Evolutionary conservation across 2,888 invertebrate species (phyloP).

Genomic region (Odontocerum albicorne): DNA sequence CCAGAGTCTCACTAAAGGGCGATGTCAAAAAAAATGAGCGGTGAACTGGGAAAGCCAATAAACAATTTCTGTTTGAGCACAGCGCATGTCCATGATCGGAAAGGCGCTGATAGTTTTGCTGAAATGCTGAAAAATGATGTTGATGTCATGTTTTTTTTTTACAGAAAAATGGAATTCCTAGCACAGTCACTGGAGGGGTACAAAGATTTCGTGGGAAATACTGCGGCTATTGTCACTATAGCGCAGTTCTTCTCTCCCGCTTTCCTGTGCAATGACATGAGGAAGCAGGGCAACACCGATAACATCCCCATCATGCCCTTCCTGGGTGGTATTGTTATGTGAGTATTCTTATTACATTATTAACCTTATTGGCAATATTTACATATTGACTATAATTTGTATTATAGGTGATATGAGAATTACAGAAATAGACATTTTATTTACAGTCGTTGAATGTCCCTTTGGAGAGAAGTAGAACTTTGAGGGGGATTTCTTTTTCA

Average conservation of each 20-base stretch:
- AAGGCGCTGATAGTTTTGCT: no score
- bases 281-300: conserved; percentile 66
- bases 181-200: conserved; percentile 62
- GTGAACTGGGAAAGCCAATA: no score
- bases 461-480: no score
- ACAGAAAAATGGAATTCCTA: conserved; percentile 51
- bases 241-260: conserved; percentile 81
- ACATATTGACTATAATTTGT: no score
- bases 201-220: conserved; percentile 65
- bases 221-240: conserved; percentile 76
- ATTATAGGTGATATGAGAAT: no score
- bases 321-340: conserved; percentile 76
- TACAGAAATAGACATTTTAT: no score
- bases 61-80: no score
- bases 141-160: not conserved
- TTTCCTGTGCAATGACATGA: conserved; percentile 73
- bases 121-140: not conserved
- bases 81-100: no score
- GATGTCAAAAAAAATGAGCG: no score
- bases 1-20: no score
- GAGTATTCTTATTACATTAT: conserved; percentile 48
- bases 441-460: no score
- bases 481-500: no score
- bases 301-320: conserved; percentile 71
- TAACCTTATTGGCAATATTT: not conserved